These are phyloP conservation scores for Tenthredo livida DNA, from an alignment of 2,888 invertebrate genomes.

Conservation along the genomic window DNA sequence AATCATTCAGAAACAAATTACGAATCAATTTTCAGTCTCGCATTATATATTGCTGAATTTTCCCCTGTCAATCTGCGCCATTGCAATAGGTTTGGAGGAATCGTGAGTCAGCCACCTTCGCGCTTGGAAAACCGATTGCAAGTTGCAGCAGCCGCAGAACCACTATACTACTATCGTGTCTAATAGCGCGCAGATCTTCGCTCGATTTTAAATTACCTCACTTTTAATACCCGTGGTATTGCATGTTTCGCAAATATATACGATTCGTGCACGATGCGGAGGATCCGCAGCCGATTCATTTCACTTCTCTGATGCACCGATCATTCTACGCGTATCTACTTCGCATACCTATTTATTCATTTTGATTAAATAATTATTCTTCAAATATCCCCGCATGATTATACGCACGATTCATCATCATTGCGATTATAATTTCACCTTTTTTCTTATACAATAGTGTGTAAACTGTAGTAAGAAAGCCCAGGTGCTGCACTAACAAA, in stretches of 20 bases:
- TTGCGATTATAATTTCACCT: not conserved
- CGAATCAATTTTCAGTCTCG: not conserved
- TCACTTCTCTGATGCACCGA: not conserved
- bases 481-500: not conserved
- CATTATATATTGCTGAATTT: not conserved
- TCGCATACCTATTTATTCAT: not conserved
- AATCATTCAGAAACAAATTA: not conserved
- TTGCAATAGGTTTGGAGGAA: slow-evolving; percentile 58
- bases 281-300: not conserved
- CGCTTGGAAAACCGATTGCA: slow-evolving; percentile 60
- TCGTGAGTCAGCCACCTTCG: slow-evolving; percentile 69
- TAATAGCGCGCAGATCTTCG: slow-evolving; percentile 67
- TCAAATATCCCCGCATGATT: not conserved
- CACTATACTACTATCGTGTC: slow-evolving; percentile 33
- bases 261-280: slow-evolving; percentile 65
- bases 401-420: not conserved
- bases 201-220: slow-evolving; percentile 73
- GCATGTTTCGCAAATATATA: slow-evolving; percentile 67
- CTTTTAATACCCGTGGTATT: slow-evolving; percentile 72
- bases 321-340: not conserved
- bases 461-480: not conserved
- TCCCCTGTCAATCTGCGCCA: slow-evolving; percentile 65
- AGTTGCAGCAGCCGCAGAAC: slow-evolving; percentile 50
- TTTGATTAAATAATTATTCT: not conserved
- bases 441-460: not conserved